These are phyloP conservation scores for Himalopsyche japonica DNA, from an alignment of 2,888 invertebrate genomes.

Conservation along the genomic window DNA sequence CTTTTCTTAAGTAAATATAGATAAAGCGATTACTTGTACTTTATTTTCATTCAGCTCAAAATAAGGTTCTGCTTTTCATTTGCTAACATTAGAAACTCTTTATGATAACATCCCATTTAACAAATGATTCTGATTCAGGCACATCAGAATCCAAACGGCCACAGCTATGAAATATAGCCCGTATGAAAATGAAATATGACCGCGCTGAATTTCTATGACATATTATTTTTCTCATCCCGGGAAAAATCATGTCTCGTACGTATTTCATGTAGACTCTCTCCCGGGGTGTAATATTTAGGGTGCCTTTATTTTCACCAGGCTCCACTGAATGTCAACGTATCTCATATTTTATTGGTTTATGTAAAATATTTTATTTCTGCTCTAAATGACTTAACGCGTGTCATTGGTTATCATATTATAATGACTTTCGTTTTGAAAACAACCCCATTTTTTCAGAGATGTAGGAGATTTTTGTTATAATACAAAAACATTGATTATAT, in stretches of 20 bases:
- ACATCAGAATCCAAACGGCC: not conserved
- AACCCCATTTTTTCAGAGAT: too few relatives aligned
- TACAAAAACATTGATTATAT: too few relatives aligned
- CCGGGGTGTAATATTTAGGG: not conserved
- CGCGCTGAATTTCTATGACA: constrained; percentile 12
- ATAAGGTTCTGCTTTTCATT: not conserved
- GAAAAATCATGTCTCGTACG: not conserved
- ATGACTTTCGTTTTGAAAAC: too few relatives aligned
- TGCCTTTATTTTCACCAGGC: not conserved
- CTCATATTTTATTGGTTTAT: not conserved
- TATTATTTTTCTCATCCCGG: constrained; percentile 2
- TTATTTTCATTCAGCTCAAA: not conserved
- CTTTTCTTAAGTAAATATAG: too few relatives aligned
- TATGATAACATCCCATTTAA: not conserved
- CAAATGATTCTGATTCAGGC: not conserved
- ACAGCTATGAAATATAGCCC: not conserved
- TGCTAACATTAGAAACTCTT: not conserved
- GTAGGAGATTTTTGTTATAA: too few relatives aligned
- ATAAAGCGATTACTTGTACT: too few relatives aligned
- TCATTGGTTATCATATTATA: too few relatives aligned
- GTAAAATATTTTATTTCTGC: not conserved
- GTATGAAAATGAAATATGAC: constrained; percentile 12
- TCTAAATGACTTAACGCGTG: not conserved
- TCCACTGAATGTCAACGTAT: not conserved
- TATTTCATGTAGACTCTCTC: not conserved